Evolutionary conservation across 35 echinoderm and acorn worm genomes (phyloP).

Genomic region (Heliocidaris tuberculata): DNA sequence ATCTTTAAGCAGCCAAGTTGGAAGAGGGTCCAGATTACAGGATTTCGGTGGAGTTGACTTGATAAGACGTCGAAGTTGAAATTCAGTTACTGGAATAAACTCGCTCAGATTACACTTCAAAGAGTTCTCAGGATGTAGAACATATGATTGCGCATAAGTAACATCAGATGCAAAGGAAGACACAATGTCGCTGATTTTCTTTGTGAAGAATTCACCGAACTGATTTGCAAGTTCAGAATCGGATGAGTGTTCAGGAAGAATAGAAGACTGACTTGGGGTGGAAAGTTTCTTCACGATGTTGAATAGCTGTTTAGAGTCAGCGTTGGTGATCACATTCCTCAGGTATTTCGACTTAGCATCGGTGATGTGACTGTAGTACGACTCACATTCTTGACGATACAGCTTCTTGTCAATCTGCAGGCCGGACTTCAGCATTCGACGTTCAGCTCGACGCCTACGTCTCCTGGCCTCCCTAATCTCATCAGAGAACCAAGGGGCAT

Average conservation of each 20-base stretch:
- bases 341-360: slow-evolving; percentile 30
- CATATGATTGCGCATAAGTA: not conserved
- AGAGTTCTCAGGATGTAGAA: not conserved
- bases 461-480: slow-evolving; percentile 36
- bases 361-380: not conserved
- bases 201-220: slow-evolving; percentile 45
- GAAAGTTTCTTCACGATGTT: not conserved
- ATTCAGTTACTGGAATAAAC: slow-evolving; percentile 38
- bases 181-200: slow-evolving; percentile 43
- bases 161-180: slow-evolving; percentile 20
- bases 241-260: not conserved
- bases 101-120: not conserved
- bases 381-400: slow-evolving; percentile 34
- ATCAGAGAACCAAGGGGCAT: slow-evolving; percentile 50
- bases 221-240: slow-evolving; percentile 24
- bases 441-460: slow-evolving; percentile 35
- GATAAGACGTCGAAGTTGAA: slow-evolving; percentile 29
- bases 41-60: not conserved
- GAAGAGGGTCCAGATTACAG: slow-evolving; percentile 41
- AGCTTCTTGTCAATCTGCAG: slow-evolving; percentile 37
- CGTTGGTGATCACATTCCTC: not conserved
- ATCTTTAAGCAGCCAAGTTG: slow-evolving; percentile 12
- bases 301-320: slow-evolving; percentile 23
- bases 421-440: not conserved
- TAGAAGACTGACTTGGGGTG: not conserved